Evolutionary conservation across 2,797 vertebrate species (phyloP), one percentile per base, ranked within the genome.

Genomic region (Moxostoma hubbsi): DNA sequence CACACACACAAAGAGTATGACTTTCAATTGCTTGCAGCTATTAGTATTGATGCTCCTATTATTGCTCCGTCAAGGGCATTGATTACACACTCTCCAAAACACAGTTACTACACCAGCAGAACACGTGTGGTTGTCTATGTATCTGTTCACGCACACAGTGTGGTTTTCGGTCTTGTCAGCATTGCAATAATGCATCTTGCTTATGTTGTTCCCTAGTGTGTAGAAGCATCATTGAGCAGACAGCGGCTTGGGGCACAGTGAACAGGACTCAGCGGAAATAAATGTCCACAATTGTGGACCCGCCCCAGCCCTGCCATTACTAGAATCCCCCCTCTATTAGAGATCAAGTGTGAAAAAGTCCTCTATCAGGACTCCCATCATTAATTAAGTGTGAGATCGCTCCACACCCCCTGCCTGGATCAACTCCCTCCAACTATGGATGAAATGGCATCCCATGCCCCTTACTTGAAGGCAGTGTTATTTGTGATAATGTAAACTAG

Each of bases 361-460:
- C 77, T 65, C 79, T 85, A 86, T 81, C 51, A 69, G 73, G 82
- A 57, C 88, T 88, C 85, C 84, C 7, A 58, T 88, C 85, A 89
- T 90, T 92, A 92, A 93, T 92, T 92, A 92, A 92, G 85, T 75
- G 81, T 90, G 89, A 91, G 86, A 91, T 90, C 90, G 89, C 81
- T 86, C 91, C 84, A 85, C 83, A 79, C 73, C 80, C 82, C 79
- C 85, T 54, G 16, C 16, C 53, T 57, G 43, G 7, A 18, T 61
- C 50, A 55, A 24, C 50, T 69, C 18, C 53, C 9, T 54, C 50
- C 8, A n/a, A 9, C 18, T 54, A 54, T 43, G 12, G 50, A 43
- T 54, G 54, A 54, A 69, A 54, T 45, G 54, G 43, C 12, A 15
- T 69, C 1, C 5, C 9, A 69, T 18, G 10, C 67, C 67, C 54